Conservation (phyloP, 2,888 invertebrate species). For the Lucinisca nassula region DNA sequence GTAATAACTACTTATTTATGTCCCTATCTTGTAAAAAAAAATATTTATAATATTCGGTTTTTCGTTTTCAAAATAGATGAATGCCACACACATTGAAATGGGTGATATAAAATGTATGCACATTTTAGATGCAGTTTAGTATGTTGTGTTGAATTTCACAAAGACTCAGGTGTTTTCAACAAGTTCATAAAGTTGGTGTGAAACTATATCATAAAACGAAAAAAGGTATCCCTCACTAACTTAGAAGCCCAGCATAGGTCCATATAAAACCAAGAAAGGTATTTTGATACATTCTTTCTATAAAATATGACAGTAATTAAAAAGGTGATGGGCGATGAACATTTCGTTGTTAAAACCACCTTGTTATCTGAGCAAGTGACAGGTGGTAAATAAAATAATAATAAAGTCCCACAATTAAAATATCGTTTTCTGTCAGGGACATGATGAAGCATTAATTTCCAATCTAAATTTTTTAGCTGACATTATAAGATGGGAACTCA, state of each 20-base stretch:
- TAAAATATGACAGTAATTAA: neutral
- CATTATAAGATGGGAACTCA: neutral
- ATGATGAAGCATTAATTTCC: neutral
- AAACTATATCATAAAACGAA: neutral
- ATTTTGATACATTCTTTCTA: neutral
- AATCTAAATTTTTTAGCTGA: neutral
- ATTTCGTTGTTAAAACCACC: neutral
- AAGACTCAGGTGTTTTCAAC: neutral
- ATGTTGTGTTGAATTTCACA: neutral
- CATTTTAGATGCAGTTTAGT: too few species aligned
- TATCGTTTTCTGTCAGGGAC: neutral
- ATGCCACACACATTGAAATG: too few species aligned
- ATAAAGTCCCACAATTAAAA: neutral
- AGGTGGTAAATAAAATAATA: slow-evolving; percentile 6
- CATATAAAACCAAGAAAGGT: too few species aligned
- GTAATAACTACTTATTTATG: too few species aligned
- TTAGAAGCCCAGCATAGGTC: neutral
- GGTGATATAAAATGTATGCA: too few species aligned
- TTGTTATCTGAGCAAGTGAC: neutral
- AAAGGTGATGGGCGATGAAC: neutral
- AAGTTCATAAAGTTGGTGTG: neutral
- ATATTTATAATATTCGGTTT: too few species aligned
- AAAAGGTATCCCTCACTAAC: too few species aligned
- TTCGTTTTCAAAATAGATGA: too few species aligned
- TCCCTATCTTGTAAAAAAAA: too few species aligned